Percentiles rank a stretch among this genome's conserved stretches.
Evolutionary conservation across 2,888 invertebrate genomes (phyloP).

Genomic region (Torymus texanus): DNA sequence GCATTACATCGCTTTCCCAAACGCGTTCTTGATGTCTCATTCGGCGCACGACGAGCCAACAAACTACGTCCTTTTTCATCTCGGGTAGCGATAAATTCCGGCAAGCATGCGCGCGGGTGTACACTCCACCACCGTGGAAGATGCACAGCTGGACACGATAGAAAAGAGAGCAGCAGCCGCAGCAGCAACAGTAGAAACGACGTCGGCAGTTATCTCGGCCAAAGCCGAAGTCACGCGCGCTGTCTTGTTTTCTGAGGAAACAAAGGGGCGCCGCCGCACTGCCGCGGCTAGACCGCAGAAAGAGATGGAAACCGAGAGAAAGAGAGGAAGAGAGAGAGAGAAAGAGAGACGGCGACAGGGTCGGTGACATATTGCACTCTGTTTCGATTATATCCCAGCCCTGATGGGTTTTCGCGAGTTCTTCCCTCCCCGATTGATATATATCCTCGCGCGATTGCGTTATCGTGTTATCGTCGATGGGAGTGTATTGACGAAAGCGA

Average conservation of each 20-base stretch:
- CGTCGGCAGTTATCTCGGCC: conserved; percentile 56
- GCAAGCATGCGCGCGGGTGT: background rate
- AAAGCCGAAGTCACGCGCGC: conserved; percentile 63
- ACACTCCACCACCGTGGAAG: background rate
- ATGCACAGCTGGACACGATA: background rate
- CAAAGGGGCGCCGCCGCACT: conserved; percentile 51
- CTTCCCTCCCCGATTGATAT: background rate
- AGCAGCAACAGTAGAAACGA: conserved; percentile 1
- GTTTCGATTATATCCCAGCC: conserved; percentile 17
- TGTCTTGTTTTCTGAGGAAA: conserved; percentile 61
- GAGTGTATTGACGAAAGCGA: background rate
- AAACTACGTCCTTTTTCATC: background rate
- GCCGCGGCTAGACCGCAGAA: background rate
- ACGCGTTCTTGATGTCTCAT: no score
- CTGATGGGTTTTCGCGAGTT: conserved; percentile 2
- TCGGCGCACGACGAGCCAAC: background rate
- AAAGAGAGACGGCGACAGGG: conserved; percentile 14
- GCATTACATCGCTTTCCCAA: no score
- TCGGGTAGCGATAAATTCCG: conserved; percentile 43
- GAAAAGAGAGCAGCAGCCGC: conserved; percentile 5
- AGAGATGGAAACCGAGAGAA: conserved; percentile 23
- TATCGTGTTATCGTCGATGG: conserved; percentile 1
- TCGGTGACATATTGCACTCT: conserved; percentile 48
- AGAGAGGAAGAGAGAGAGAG: conserved; percentile 19
- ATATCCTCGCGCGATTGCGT: background rate